Evolutionary conservation across 2,113 vertebrate species (phyloP), one percentile per base, ranked within the genome.

Genomic region (Acrocephalus kingi): DNA sequence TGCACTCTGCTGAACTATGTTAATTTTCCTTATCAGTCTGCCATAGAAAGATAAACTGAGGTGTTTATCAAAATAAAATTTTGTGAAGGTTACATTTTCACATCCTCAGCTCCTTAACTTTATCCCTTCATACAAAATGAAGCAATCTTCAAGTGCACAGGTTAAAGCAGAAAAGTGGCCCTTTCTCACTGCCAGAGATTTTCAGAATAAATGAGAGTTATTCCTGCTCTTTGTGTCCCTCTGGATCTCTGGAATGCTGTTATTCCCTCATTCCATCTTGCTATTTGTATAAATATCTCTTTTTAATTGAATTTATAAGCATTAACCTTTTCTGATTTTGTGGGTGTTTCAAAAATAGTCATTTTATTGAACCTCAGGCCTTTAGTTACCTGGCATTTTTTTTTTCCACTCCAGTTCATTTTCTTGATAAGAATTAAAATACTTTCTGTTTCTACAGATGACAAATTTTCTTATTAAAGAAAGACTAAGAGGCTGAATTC

Each of bases 1-100:
- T 91, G 43, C 35, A 8, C 66, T 61, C 49, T 88, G 62, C 49
- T 83, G 71, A 37, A 56, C 58, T 94, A 72, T 76, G 67, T n/a
- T 96, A 85, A 75, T 93, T 90, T 87, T 87, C 54, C 74, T 93
- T 96, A 87, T 85, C 82, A 23, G 69, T 72, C 78, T 84, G 54
- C 58, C 24, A 18, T 39, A 21, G 62, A n/a, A 68, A 92, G 91
- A 88, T 94, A 94, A 90, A 94, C 62, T 51, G 79, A 71, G 15
- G 69, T 74, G 49, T 94, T 91, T 85, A 92, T 95, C 59, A 90
- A 79, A 58, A 79, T 73, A 82, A 79, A 83, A 51, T 66, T 76
- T 76, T 62, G 33, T 68, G 82, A 63, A 82, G 55, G 74, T 52
- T 93, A 39, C 24, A 37, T 90, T 94, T 93, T 13, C 58, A 24